Conservation (phyloP, 2,797 vertebrate genomes). For the Potorous gilbertii region DNA sequence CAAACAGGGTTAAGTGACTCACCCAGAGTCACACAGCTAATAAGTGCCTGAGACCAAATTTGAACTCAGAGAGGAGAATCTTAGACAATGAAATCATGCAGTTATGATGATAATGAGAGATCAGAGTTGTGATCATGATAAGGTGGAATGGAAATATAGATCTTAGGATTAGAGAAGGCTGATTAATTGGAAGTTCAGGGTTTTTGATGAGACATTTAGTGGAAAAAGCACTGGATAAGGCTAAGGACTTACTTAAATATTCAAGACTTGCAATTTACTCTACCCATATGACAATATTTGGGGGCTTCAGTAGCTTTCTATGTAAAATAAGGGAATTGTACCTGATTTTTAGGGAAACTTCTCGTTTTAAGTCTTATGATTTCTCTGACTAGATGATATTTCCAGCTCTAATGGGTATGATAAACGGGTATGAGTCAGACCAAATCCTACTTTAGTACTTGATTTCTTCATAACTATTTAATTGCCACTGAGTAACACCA, state of each 20-base stretch:
- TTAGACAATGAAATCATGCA: background rate
- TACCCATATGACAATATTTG: background rate
- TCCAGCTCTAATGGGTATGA: constrained; percentile 28
- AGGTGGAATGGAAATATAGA: background rate
- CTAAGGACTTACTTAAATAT: background rate
- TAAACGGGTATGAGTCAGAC: constrained; percentile 18
- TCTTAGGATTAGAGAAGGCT: background rate
- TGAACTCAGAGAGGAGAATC: background rate
- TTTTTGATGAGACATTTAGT: background rate
- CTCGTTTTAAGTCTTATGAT: background rate
- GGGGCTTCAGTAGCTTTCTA: constrained; percentile 50
- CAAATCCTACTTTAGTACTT: constrained; percentile 57
- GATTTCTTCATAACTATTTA: constrained; percentile 52
- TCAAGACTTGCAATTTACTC: background rate
- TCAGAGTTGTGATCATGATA: background rate
- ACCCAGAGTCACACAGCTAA: background rate
- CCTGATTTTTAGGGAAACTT: background rate
- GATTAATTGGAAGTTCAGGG: background rate
- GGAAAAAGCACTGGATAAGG: background rate
- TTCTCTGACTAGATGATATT: background rate
- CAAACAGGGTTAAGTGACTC: background rate
- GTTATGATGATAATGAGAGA: background rate
- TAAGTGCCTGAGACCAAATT: background rate
- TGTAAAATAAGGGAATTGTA: constrained; percentile 50
- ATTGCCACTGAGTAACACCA: constrained; percentile 65